Evolutionary conservation across 2,797 vertebrate genomes (phyloP).

Genomic region (Manis pentadactyla): DNA sequence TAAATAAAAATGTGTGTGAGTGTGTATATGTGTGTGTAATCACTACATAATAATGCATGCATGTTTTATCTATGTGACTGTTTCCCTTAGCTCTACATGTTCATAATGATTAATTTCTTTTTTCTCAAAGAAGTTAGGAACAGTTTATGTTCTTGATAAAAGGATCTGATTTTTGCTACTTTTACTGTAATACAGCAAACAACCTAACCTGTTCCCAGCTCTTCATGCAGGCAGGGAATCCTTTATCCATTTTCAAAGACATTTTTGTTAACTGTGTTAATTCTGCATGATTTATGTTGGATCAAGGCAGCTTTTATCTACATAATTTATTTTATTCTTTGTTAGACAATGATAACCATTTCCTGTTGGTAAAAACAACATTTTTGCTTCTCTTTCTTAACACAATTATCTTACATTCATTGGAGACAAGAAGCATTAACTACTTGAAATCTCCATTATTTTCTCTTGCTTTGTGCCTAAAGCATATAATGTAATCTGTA

Average conservation of each 20-base stretch:
- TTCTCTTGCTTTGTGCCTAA: slow-evolving; percentile 55
- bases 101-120: background rate
- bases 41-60: background rate
- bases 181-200: background rate
- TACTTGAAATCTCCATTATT: slow-evolving; percentile 65
- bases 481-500: slow-evolving; percentile 16
- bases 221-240: background rate
- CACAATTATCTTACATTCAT: slow-evolving; percentile 75
- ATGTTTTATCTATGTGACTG: background rate
- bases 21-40: background rate
- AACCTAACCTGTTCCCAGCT: slow-evolving; percentile 45
- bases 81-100: background rate
- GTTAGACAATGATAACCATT: slow-evolving; percentile 57
- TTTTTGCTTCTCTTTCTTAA: slow-evolving; percentile 59
- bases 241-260: slow-evolving; percentile 59
- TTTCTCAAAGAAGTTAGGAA: background rate
- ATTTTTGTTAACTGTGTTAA: slow-evolving; percentile 37
- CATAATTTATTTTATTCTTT: slow-evolving; percentile 52
- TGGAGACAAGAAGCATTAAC: slow-evolving; percentile 62
- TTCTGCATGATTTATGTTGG: slow-evolving; percentile 22
- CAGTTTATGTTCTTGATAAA: background rate
- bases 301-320: slow-evolving; percentile 45
- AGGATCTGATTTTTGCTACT: background rate
- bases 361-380: slow-evolving; percentile 62
- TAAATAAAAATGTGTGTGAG: background rate